Percentiles rank a stretch among this genome's conserved stretches.
phyloP scores from a whole-genome alignment of 2,113 vertebrate species.

The Triplophysa tibetana region DNA sequence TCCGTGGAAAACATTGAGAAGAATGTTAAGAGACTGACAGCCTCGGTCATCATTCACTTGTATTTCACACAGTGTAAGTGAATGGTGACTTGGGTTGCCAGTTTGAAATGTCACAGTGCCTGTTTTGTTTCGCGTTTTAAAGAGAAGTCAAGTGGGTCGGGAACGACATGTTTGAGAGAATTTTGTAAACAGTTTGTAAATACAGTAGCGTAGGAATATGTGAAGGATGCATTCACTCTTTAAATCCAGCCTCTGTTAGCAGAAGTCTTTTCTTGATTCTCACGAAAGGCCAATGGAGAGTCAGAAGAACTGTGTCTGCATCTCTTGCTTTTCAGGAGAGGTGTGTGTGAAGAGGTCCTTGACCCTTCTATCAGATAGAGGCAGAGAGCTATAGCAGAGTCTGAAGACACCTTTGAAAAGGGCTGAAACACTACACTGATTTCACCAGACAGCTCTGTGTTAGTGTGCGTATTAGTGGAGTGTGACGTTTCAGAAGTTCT shows the following conservation, averaged over 20 bases:
- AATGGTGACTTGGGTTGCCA: background rate
- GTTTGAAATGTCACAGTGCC: too few relatives aligned
- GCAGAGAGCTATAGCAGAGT: conserved; percentile 63
- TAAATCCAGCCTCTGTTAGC: background rate
- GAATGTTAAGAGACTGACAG: too few relatives aligned
- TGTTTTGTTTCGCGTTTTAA: background rate
- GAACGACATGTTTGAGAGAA: too few relatives aligned
- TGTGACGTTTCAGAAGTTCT: conserved; percentile 70
- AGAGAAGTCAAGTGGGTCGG: too few relatives aligned
- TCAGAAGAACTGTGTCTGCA: conserved; percentile 79
- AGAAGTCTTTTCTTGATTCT: conserved; percentile 70
- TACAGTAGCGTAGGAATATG: background rate
- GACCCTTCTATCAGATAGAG: conserved; percentile 77
- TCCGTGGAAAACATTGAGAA: too few relatives aligned
- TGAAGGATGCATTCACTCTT: background rate
- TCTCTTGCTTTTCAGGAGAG: conserved; percentile 73
- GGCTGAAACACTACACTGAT: conserved; percentile 72
- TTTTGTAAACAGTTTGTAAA: too few relatives aligned
- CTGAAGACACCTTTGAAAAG: conserved; percentile 77
- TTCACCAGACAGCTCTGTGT: conserved; percentile 62
- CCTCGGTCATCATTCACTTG: too few relatives aligned
- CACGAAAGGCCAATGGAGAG: conserved; percentile 75
- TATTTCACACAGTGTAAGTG: background rate
- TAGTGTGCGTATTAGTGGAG: conserved; percentile 65
- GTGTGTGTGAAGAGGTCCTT: conserved; percentile 78